phyloP scores from a whole-genome alignment of 2,888 invertebrate species.

The Erebia ligea region DNA sequence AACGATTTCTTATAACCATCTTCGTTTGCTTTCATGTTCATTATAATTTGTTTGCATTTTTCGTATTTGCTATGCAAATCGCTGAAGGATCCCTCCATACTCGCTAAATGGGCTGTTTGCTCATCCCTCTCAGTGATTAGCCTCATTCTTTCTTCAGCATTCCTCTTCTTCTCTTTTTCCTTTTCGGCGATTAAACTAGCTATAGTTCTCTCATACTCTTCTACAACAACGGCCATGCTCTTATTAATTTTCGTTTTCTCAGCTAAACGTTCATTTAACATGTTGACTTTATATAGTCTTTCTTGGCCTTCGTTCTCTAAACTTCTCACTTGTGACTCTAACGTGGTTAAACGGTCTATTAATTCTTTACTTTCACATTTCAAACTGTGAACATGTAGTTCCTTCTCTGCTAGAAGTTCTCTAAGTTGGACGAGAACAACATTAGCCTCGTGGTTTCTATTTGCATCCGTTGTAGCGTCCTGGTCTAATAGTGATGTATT shows the following conservation, averaged over 20 bases:
- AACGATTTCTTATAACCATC: constrained; percentile 87
- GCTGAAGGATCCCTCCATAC: constrained; percentile 85
- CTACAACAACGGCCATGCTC: constrained; percentile 86
- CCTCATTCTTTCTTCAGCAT: constrained; percentile 78
- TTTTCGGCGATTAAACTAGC: constrained; percentile 88
- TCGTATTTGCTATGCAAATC: constrained; percentile 86
- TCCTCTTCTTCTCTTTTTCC: constrained; percentile 85
- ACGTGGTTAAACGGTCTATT: constrained; percentile 67
- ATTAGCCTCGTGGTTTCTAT: constrained; percentile 64
- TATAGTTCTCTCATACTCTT: constrained; percentile 91
- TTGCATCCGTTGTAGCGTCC: constrained; percentile 53
- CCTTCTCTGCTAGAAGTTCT: constrained; percentile 81
- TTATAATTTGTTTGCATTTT: constrained; percentile 85
- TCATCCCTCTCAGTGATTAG: constrained; percentile 84
- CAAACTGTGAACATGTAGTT: constrained; percentile 78
- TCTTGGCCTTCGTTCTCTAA: constrained; percentile 64
- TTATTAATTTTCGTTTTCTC: constrained; percentile 76
- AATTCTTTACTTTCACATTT: constrained; percentile 76
- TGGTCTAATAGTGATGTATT: constrained; percentile 60
- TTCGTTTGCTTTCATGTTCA: constrained; percentile 84
- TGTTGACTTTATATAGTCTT: constrained; percentile 65
- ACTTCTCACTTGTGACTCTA: constrained; percentile 67
- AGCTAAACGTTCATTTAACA: constrained; percentile 63
- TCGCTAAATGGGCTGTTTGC: constrained; percentile 84
- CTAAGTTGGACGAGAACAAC: constrained; percentile 70